These are phyloP conservation scores for Amphilophus citrinellus DNA, from an alignment of 2,113 vertebrate genomes.

Conservation along the genomic window DNA sequence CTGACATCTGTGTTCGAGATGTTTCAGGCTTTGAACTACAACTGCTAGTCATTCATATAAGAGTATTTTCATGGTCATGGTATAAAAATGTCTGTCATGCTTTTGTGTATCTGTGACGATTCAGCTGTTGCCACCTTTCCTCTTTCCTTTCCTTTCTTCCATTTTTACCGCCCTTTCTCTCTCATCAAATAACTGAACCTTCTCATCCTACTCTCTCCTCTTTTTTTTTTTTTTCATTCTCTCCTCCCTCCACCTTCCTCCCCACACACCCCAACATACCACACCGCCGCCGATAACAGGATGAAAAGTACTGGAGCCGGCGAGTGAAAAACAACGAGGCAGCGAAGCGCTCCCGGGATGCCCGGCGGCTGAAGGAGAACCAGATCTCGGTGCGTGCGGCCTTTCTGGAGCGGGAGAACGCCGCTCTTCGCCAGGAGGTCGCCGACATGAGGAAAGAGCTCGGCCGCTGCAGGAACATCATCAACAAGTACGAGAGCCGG, in stretches of 20 bases:
- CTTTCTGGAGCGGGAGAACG: conserved; percentile 97
- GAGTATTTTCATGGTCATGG: not conserved
- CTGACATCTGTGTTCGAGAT: not conserved
- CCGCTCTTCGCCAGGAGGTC: conserved; percentile 93
- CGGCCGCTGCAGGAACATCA: conserved; percentile 96
- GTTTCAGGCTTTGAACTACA: not conserved
- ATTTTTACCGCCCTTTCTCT: not conserved
- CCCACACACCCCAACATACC: conserved; percentile 56
- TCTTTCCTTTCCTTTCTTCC: not conserved
- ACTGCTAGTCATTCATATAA: not conserved
- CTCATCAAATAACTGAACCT: conserved; percentile 58
- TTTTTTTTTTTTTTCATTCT: not conserved
- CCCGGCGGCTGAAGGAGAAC: conserved; percentile 97
- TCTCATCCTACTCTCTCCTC: conserved; percentile 38
- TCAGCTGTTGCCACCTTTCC: conserved; percentile 39
- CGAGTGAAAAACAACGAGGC: conserved; percentile 99
- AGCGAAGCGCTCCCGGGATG: conserved; percentile 94
- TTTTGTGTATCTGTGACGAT: conserved; percentile 6
- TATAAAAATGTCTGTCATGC: rapidly evolving
- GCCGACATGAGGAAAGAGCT: conserved; percentile 97
- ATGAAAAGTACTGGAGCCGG: conserved; percentile 97
- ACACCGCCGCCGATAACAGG: conserved; percentile 74
- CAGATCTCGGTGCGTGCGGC: conserved; percentile 98
- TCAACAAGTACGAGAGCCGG: conserved; percentile 95
- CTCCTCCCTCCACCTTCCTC: conserved; percentile 15